Evolutionary conservation across 1,140 invertebrate species (phyloP).

Genomic region (Cydia amplana): DNA sequence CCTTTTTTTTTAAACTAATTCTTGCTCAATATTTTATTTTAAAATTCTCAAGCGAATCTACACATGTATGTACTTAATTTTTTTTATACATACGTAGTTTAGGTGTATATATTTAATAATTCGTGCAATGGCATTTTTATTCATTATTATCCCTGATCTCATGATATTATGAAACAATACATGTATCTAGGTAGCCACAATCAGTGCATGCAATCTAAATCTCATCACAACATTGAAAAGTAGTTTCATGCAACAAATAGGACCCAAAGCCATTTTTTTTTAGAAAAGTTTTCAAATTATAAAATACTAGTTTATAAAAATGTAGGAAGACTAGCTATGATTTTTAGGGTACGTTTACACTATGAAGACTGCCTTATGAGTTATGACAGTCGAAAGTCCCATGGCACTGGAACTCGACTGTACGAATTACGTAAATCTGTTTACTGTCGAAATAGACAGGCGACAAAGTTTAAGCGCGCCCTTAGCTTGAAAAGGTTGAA

Average conservation of each 20-base stretch:
- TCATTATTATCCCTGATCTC: too few relatives aligned
- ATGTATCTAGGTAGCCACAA: conserved; percentile 1
- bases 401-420: too few relatives aligned
- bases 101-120: background rate
- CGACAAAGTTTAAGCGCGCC: background rate
- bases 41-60: background rate
- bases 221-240: background rate
- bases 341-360: background rate
- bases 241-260: conserved; percentile 7
- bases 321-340: background rate
- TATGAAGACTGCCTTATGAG: background rate
- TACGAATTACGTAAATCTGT: background rate
- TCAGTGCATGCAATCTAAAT: conserved; percentile 5
- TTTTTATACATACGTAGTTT: background rate
- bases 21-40: background rate
- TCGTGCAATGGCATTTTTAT: background rate
- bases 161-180: background rate
- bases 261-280: background rate
- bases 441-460: background rate
- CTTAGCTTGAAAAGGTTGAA: too few relatives aligned
- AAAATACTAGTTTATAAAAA: background rate
- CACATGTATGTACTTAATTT: background rate
- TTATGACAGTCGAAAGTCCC: background rate
- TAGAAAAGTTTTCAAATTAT: background rate
- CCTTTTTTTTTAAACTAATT: background rate